Evolutionary conservation across 1,140 invertebrate genomes (phyloP).

Genomic region (Papilio xuthus): DNA sequence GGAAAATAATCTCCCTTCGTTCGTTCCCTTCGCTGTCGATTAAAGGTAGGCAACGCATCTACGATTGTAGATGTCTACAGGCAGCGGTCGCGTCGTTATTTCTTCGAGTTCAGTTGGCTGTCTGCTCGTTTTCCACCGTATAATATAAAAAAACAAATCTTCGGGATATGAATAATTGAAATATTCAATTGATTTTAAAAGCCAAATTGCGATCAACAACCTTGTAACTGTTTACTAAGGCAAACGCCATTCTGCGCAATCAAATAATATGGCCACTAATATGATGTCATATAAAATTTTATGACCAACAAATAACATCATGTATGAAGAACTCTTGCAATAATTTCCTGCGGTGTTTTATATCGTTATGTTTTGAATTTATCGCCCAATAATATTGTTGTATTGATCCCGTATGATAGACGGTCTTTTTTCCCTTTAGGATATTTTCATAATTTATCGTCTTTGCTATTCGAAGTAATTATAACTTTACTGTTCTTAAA

Average conservation of each 20-base stretch:
- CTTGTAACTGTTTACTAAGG: not conserved
- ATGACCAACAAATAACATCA: slow-evolving; percentile 51
- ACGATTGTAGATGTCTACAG: too few species aligned
- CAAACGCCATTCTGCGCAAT: slow-evolving; percentile 42
- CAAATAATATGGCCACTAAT: slow-evolving; percentile 46
- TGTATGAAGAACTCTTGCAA: slow-evolving; percentile 41
- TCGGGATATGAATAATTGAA: slow-evolving; percentile 26
- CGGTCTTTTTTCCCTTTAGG: not conserved
- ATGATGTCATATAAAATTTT: slow-evolving; percentile 51
- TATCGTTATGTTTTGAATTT: slow-evolving; percentile 49
- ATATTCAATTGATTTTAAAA: not conserved
- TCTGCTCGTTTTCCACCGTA: too few species aligned
- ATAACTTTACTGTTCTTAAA: not conserved
- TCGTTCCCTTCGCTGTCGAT: too few species aligned
- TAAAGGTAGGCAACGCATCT: too few species aligned
- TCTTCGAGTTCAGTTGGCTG: too few species aligned
- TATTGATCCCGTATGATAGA: slow-evolving; percentile 12
- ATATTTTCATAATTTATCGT: slow-evolving; percentile 17
- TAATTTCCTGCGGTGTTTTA: slow-evolving; percentile 48
- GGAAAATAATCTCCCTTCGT: too few species aligned
- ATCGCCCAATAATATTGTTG: slow-evolving; percentile 49
- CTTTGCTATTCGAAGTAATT: not conserved
- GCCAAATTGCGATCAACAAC: not conserved
- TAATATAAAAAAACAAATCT: not conserved
- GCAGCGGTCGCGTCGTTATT: too few species aligned